These are phyloP conservation scores for Romanogobio albipinnatus DNA, from an alignment of 2,113 vertebrate genomes.

Conservation along the genomic window DNA sequence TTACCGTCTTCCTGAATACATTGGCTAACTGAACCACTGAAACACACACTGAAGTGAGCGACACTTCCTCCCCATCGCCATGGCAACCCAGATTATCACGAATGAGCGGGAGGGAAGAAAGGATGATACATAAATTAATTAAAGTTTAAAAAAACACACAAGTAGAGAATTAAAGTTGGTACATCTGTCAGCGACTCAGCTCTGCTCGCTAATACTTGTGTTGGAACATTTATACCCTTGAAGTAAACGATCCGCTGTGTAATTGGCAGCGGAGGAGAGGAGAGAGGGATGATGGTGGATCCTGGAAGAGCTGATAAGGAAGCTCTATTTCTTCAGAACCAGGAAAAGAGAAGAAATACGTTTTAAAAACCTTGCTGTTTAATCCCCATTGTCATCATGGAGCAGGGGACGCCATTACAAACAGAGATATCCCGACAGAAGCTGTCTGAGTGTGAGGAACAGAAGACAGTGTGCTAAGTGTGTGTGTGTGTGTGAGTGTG, in stretches of 20 bases:
- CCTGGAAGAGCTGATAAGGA: conserved; percentile 77
- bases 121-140: conserved; percentile 83
- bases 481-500: background rate
- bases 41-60: conserved; percentile 70
- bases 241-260: conserved; percentile 85
- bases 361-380: conserved; percentile 74
- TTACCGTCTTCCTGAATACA: conserved; percentile 73
- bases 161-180: conserved; percentile 81
- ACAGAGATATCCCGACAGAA: conserved; percentile 74
- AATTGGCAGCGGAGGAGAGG: conserved; percentile 82
- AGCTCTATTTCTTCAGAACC: conserved; percentile 56
- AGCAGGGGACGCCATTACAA: conserved; percentile 78
- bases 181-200: conserved; percentile 83
- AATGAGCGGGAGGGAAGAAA: conserved; percentile 66
- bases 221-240: conserved; percentile 85
- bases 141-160: conserved; percentile 73
- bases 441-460: conserved; percentile 63
- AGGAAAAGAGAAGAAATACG: conserved; percentile 66
- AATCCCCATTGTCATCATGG: conserved; percentile 83
- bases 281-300: conserved; percentile 70
- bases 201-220: conserved; percentile 81
- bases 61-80: conserved; percentile 71
- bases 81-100: conserved; percentile 75
- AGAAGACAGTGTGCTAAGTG: conserved; percentile 21
- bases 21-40: conserved; percentile 69